A percentile compares a stretch with the other conserved stretches of the same genome.
Conservation (phyloP, 2,797 vertebrate genomes). For the Urosaurus nigricauda region DNA sequence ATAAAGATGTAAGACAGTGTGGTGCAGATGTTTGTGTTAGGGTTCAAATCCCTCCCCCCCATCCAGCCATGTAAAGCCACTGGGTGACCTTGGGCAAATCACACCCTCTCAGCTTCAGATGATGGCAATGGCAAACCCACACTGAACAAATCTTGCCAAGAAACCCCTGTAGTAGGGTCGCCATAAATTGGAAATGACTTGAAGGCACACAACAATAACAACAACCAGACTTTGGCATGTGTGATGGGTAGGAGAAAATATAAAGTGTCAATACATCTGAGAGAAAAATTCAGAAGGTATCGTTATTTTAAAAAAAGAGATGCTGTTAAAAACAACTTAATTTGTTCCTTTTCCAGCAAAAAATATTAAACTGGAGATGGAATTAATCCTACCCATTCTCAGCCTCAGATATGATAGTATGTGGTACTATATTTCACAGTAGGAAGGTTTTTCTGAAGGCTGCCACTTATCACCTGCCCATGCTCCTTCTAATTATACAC, state of each 20-base stretch:
- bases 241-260: background rate
- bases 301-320: background rate
- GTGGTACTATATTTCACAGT: conserved; percentile 68
- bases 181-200: no score
- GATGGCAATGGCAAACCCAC: no score
- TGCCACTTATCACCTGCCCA: background rate
- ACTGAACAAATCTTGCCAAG: no score
- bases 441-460: conserved; percentile 50
- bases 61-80: no score
- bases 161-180: no score
- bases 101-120: no score
- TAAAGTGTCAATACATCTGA: conserved; percentile 46
- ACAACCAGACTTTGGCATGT: background rate
- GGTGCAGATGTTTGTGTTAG: no score
- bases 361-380: conserved; percentile 62
- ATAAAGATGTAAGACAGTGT: conserved; percentile 53
- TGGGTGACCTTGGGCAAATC: no score
- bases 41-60: no score
- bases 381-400: conserved; percentile 57
- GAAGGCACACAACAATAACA: no score
- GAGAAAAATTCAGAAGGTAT: conserved; percentile 53
- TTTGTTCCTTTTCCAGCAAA: conserved; percentile 62
- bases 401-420: conserved; percentile 46
- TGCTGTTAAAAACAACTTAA: conserved; percentile 57
- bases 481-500: conserved; percentile 72